phyloP scores from a whole-genome alignment of 35 echinoderm and acorn worm species.

The Apostichopus californicus region DNA sequence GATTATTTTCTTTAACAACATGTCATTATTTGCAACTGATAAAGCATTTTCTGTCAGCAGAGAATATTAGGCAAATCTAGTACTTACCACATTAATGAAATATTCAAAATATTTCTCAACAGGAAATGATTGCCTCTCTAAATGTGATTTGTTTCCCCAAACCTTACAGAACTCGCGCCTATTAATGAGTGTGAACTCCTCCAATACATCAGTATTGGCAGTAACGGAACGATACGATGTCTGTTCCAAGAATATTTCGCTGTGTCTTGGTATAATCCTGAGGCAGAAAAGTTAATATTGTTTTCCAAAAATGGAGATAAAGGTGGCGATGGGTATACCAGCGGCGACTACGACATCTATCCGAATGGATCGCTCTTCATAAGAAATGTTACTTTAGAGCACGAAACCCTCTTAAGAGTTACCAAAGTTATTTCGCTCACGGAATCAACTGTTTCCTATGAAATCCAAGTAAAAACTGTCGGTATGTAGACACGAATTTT shows the following conservation, averaged over 20 bases:
- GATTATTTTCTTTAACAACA: no score
- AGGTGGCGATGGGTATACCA: background rate
- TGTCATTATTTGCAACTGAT: no score
- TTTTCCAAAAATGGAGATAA: background rate
- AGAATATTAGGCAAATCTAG: no score
- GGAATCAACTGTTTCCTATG: background rate
- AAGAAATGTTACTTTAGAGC: background rate
- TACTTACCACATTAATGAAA: no score
- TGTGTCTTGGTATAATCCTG: background rate
- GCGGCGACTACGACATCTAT: background rate
- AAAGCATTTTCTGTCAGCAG: no score
- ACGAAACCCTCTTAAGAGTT: background rate
- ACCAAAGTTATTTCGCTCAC: background rate
- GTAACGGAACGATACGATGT: background rate
- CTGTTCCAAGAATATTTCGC: background rate
- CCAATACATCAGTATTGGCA: background rate
- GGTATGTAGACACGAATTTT: background rate
- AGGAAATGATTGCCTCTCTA: no score
- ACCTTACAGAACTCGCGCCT: background rate
- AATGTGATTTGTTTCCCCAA: no score
- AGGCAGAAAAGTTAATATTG: background rate
- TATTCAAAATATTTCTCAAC: no score
- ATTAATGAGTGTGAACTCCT: background rate
- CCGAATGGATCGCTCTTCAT: background rate
- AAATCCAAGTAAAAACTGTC: background rate